Conservation (phyloP, 2,888 invertebrate genomes). For the Sinelater perroti region DNA sequence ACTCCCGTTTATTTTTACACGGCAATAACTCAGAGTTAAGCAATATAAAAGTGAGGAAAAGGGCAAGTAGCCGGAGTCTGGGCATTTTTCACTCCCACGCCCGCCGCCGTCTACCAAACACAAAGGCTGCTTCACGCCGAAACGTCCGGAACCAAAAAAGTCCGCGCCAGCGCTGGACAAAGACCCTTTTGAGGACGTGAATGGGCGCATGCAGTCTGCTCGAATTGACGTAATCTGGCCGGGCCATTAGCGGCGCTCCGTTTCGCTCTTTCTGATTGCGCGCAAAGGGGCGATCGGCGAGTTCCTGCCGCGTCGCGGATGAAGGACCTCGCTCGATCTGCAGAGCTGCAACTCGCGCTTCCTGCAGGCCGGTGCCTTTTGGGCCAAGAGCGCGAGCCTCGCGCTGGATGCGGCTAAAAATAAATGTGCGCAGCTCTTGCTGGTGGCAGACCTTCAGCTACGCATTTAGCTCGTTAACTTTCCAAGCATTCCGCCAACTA, state of each 20-base stretch:
- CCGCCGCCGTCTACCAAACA: not conserved
- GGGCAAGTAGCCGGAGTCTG: not conserved
- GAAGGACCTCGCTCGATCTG: no score
- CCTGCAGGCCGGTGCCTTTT: no score
- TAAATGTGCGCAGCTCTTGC: conserved; percentile 23
- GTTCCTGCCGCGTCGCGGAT: no score
- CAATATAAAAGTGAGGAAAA: not conserved
- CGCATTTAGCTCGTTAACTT: conserved; percentile 31
- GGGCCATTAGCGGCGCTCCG: conserved; percentile 8
- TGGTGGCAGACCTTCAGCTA: conserved; percentile 34
- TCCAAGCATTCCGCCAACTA: conserved; percentile 28
- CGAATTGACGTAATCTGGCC: conserved; percentile 23
- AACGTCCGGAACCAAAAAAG: not conserved
- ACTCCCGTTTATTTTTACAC: conserved; percentile 1
- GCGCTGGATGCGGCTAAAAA: conserved; percentile 26
- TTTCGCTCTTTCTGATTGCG: no score
- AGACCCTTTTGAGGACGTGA: conserved; percentile 1
- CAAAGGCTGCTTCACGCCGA: conserved; percentile 8
- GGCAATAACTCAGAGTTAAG: not conserved
- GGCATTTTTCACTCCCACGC: conserved; percentile 14
- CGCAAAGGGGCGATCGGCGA: no score
- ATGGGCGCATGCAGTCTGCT: conserved; percentile 14
- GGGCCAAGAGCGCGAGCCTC: no score
- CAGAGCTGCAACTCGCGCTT: no score
- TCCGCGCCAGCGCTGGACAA: not conserved